Evolutionary conservation across 2,113 vertebrate species (phyloP).

Genomic region (Tachuris rubrigastra): DNA sequence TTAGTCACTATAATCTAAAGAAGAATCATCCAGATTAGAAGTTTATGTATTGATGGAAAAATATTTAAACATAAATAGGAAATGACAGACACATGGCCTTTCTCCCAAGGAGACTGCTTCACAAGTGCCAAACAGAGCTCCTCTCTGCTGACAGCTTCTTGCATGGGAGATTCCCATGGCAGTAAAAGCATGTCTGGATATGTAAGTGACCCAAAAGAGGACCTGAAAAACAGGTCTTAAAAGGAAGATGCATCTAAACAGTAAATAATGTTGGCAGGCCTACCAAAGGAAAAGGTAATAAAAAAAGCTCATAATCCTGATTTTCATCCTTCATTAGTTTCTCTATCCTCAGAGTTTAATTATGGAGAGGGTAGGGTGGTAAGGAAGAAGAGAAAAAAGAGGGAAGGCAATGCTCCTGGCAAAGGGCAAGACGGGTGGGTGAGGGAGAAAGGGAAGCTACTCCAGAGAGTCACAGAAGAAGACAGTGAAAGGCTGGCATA

Average conservation of each 20-base stretch:
- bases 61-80: background rate
- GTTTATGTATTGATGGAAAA: background rate
- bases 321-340: background rate
- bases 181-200: conserved; percentile 22
- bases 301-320: background rate
- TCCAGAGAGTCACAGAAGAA: background rate
- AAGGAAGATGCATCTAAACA: conserved; percentile 35
- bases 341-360: background rate
- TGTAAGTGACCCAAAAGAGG: background rate
- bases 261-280: conserved; percentile 30
- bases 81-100: background rate
- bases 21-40: background rate
- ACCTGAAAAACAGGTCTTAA: conserved; percentile 54
- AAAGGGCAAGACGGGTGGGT: background rate
- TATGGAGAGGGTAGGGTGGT: background rate
- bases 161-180: background rate
- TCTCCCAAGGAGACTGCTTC: background rate
- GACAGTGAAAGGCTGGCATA: background rate
- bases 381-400: background rate
- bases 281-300: background rate
- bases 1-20: background rate
- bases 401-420: background rate
- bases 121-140: background rate
- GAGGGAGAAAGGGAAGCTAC: background rate
- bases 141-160: background rate